Base-by-base conservation (phyloP, 2,888 invertebrate genomes). In the Aphelenchoides bicaudatus region DNA sequence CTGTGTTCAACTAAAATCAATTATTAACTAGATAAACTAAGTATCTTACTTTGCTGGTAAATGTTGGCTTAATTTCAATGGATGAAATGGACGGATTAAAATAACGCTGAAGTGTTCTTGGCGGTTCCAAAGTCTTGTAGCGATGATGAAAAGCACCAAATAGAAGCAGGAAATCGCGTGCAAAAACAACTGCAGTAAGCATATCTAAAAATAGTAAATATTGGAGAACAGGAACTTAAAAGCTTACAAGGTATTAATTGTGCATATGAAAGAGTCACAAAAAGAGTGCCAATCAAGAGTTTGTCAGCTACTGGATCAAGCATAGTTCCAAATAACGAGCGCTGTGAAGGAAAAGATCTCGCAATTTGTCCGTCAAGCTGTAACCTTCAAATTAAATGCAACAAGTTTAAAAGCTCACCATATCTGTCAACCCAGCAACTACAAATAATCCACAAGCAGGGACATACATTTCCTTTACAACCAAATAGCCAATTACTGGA, bases 221-320 rank as follows among this genome's bases (percentile, higher is more conserved):
- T 49, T 10, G 21, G 30, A 39, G 10, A 23, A 50, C 2, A 21
- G 13, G 28, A 21, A 10, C 23, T 13, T 3, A 13, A 4, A 59
- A 46, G 62, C 72, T 71, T 72, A 84, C 85, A 73, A 75, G 96
- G 94, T 78, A 96, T 88, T 54, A 93, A 82, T 64, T 86, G 86
- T 59, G 88, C 87, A 81, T 88, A 88, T 19, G 92, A 89, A 62
- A 96, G 83, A 0, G 91, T 86, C 51, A 93, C 82, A 75, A 91
- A 91, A 56, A 96, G 82, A 1, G 89, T 88, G 10, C 88, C 90
- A 67, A 96, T 87, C 1, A 98, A 84, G 34, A 94, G 84, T 83
- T 98, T 98, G 80, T 98, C 96, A 2, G 96, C 96, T 83, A 93
- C 86, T 0, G 96, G 96, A 81, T 98, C 96, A 16, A 98, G 81